Conservation (phyloP, 2,797 vertebrate species). For the Hapalemur alaotrensis region DNA sequence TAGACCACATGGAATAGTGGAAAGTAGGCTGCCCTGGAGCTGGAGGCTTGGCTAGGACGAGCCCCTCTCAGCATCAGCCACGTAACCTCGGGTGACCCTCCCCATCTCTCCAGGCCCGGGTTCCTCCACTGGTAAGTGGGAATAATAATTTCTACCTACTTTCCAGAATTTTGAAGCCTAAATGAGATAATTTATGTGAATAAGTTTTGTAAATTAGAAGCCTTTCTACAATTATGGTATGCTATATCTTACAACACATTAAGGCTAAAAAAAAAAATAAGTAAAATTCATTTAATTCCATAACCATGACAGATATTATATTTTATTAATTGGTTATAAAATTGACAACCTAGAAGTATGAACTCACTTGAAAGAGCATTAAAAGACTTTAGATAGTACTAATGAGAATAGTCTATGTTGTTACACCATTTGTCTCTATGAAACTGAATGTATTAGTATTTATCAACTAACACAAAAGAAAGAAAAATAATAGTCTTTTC, state of each 20-base stretch:
- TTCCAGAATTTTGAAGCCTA: not conserved
- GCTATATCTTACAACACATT: not conserved
- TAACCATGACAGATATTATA: not conserved
- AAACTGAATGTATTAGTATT: not conserved
- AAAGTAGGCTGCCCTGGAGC: not conserved
- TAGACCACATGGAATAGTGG: not conserved
- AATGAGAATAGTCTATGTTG: not conserved
- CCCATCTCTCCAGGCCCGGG: not conserved
- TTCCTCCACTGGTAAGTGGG: not conserved
- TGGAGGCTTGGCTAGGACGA: not conserved
- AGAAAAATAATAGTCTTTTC: slow-evolving; percentile 2
- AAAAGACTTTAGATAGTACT: slow-evolving; percentile 19
- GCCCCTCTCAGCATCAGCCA: not conserved
- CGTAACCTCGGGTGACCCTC: too few species aligned
- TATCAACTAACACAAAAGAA: not conserved
- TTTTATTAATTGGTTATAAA: slow-evolving; percentile 34
- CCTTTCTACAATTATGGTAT: not conserved
- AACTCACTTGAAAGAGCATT: slow-evolving; percentile 8
- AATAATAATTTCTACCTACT: not conserved
- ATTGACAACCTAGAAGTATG: not conserved
- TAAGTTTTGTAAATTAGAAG: slow-evolving; percentile 20
- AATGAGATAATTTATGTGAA: not conserved
- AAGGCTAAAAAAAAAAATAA: slow-evolving; percentile 28
- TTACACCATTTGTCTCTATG: not conserved
- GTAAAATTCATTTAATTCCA: slow-evolving; percentile 15